Evolutionary conservation across 2,797 vertebrate genomes (phyloP), one percentile per base, ranked within the genome.

Genomic region (Cuniculus paca): DNA sequence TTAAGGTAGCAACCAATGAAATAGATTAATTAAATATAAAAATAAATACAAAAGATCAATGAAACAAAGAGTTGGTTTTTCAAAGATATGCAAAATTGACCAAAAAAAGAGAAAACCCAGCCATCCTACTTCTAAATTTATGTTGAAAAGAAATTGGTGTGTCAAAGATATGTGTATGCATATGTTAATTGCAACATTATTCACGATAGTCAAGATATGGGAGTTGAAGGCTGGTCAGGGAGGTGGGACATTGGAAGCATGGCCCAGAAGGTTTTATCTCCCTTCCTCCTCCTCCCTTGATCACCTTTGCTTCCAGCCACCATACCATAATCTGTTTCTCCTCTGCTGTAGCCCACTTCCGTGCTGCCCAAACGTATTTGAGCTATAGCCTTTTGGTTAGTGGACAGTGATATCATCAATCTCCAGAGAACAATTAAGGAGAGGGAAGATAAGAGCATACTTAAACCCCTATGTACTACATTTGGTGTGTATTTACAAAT

Each of bases 401-500:
- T 56, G 54, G 50, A 39, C 50, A 74, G 6, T 78, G 45, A 48
- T 19, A 56, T n/a, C 31, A 54, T 84, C 12, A 12, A 9, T 84
- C 34, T 52, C n/a, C 36, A 81, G 28, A 34, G 14, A 22, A 6
- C 14, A 34, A 34, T 54, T 72, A 90, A 78, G 54, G n/a, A 45
- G 11, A 34, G 11, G 34, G 39, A 56, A 42, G 5, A 65, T 89
- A 39, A 52, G 45, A 61, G 42, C 48, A 89, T 70, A 36, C 39
- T 63, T 68, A 70, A 65, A 31, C n/a, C 28, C 61, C 52, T 0
- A 0, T 91, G 72, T 20, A 56, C 58, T 85, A 5, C n/a, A 58
- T 85, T 95, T 89, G 36, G 74, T 79, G 13, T 79, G 1, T 58
- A 48, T 89, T 75, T 94, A 34, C 19, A 84, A 72, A n/a, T 83